These are phyloP conservation scores for Melieria picta DNA, from an alignment of 2,888 invertebrate species.

Conservation along the genomic window DNA sequence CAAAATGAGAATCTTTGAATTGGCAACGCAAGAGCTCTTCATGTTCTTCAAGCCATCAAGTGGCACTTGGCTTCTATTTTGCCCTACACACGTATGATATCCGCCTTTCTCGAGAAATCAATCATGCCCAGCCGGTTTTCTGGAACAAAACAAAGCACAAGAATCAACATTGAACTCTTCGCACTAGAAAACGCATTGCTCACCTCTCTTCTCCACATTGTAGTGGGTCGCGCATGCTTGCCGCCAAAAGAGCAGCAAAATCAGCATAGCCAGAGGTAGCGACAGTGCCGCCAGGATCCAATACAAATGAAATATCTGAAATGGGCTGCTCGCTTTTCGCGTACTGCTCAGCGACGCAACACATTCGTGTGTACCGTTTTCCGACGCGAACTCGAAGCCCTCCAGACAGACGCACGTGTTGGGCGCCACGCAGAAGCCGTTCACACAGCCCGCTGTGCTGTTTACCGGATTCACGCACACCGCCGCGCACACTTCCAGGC, in stretches of 20 bases:
- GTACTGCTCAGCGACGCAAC: neutral
- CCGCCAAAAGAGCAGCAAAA: slow-evolving; percentile 40
- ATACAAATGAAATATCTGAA: slow-evolving; percentile 32
- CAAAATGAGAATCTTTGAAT: neutral
- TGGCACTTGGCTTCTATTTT: too few relatives aligned
- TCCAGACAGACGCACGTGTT: slow-evolving; percentile 51
- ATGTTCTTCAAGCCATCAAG: too few relatives aligned
- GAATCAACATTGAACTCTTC: neutral
- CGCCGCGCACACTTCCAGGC: slow-evolving; percentile 44
- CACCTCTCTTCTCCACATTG: slow-evolving; percentile 45
- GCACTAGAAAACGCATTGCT: slow-evolving; percentile 7
- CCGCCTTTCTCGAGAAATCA: slow-evolving; percentile 42
- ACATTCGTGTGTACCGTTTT: slow-evolving; percentile 21
- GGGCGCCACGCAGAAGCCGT: slow-evolving; percentile 53
- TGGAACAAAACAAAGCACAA: slow-evolving; percentile 34
- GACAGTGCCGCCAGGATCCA: slow-evolving; percentile 41
- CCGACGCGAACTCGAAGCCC: slow-evolving; percentile 29
- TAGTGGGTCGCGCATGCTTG: slow-evolving; percentile 39
- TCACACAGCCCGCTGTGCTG: slow-evolving; percentile 46
- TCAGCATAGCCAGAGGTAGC: slow-evolving; percentile 37
- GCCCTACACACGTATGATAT: slow-evolving; percentile 43
- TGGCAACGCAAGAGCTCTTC: too few relatives aligned
- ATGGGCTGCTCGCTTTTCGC: neutral
- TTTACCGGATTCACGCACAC: slow-evolving; percentile 28
- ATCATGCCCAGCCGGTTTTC: slow-evolving; percentile 43